Conservation (phyloP, 2,113 vertebrate species). For the Nettapus auritus region DNA sequence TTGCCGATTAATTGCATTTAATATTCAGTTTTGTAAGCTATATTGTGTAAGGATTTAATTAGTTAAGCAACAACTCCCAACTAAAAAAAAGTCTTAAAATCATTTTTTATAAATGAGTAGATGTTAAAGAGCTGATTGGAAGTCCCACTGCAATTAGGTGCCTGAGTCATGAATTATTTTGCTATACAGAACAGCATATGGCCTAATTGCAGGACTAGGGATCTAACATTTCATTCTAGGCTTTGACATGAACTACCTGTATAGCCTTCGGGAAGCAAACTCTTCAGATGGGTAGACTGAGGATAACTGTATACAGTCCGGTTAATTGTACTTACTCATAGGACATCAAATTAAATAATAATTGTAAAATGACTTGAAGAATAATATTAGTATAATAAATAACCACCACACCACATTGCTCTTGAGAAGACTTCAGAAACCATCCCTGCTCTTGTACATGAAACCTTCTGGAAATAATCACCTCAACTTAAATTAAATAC, state of each 20-base stretch:
- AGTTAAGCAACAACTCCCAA: neutral
- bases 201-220: slow-evolving; percentile 31
- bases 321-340: slow-evolving; percentile 45
- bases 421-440: slow-evolving; percentile 10
- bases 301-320: neutral
- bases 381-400: slow-evolving; percentile 39
- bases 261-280: slow-evolving; percentile 35
- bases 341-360: slow-evolving; percentile 44
- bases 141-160: slow-evolving; percentile 41
- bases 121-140: slow-evolving; percentile 31
- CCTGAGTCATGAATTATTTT: slow-evolving; percentile 51
- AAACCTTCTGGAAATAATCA: neutral
- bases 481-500: neutral
- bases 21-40: slow-evolving; percentile 32
- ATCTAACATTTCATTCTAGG: slow-evolving; percentile 38
- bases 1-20: slow-evolving; percentile 41
- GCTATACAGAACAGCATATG: neutral
- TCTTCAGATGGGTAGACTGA: neutral
- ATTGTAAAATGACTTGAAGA: slow-evolving; percentile 2
- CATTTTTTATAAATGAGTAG: slow-evolving; percentile 8
- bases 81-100: neutral
- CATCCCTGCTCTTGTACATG: neutral
- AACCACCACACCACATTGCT: neutral
- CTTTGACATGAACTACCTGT: neutral
- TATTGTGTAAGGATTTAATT: slow-evolving; percentile 40